Conservation (phyloP, 2,113 vertebrate genomes). For the Gopherus evgoodei region DNA sequence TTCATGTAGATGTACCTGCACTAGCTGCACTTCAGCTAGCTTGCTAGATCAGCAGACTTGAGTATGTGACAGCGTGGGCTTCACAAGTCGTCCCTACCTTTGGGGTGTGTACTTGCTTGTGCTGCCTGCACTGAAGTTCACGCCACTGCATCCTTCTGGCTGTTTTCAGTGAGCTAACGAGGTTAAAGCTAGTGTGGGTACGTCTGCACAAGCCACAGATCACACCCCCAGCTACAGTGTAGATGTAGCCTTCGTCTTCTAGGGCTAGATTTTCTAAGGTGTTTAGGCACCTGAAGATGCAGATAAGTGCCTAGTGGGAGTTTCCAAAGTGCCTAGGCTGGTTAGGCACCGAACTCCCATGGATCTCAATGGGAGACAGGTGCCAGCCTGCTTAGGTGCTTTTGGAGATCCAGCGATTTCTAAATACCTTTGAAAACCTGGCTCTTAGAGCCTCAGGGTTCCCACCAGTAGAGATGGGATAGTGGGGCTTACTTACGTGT, state of each 20-base stretch:
- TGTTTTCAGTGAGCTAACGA: not conserved
- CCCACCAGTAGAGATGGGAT: slow-evolving; percentile 57
- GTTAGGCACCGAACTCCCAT: not conserved
- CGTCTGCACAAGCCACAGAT: not conserved
- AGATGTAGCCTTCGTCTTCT: not conserved
- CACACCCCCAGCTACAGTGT: not conserved
- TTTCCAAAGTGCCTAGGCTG: not conserved
- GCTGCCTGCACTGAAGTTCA: not conserved
- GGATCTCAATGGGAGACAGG: not conserved
- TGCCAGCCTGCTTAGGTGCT: slow-evolving; percentile 51
- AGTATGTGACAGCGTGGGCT: not conserved
- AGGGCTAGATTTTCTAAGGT: not conserved
- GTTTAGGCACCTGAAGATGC: not conserved
- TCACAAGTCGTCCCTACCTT: not conserved
- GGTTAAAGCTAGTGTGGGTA: not conserved
- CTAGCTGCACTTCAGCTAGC: not conserved
- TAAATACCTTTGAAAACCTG: slow-evolving; percentile 65
- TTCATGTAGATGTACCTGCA: not conserved
- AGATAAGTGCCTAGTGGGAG: not conserved
- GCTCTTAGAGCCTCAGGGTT: slow-evolving; percentile 64
- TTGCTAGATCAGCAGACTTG: too few relatives aligned
- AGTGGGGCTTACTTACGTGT: slow-evolving; percentile 46
- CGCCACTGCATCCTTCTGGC: slow-evolving; percentile 9
- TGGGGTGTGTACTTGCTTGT: not conserved
- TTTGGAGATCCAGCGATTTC: slow-evolving; percentile 55